Evolutionary conservation across 2,888 invertebrate species (phyloP), one percentile per base, ranked within the genome.

Genomic region (Artemia sinica): DNA sequence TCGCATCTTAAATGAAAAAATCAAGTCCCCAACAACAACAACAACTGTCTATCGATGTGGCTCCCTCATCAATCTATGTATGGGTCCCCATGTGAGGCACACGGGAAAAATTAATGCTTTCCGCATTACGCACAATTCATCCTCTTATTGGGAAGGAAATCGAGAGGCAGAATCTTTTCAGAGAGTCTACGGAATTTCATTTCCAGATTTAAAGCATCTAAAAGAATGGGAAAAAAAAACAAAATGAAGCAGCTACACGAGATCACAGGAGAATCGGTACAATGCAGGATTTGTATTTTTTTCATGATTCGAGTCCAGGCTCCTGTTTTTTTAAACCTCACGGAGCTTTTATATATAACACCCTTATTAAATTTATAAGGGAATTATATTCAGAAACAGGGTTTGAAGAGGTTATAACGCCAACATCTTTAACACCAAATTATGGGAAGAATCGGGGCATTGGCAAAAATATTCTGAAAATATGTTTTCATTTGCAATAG

Each of bases 401-500:
- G 0, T 97, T 94, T 78, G 87, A 91, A 77, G 93, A 93, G 77
- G 97, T 98, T 66, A 86, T 97, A 3, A 84, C 92, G 0, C 97
- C 97, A 0, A 98, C 77, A 89, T 98, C 75, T 98, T 87, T 81
- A 97, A 97, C 79, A 84, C 87, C 6, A 94, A 93, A 77, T 79
- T 99, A 71, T 99, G 98, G 97, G 87, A 96, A 80, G 90, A 88
- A 1, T 96, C 96, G 0, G 98, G 97, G 0, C 98, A 98, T 80
- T 98, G 97, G 96, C 87, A 91, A 70, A 97, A 98, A 78, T 98
- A 98, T 77, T 81, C 92, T 0, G 91, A 96, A 28, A 94, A 95
- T 76, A 95, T 96, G 93, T 96, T 96, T 79, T 85, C 87, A 0
- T 94, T 96, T 78, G 94, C 96, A 73, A 85, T 89, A 0, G 96